Conservation (phyloP, 1,140 invertebrate genomes). For the Solenopsis fugax region DNA sequence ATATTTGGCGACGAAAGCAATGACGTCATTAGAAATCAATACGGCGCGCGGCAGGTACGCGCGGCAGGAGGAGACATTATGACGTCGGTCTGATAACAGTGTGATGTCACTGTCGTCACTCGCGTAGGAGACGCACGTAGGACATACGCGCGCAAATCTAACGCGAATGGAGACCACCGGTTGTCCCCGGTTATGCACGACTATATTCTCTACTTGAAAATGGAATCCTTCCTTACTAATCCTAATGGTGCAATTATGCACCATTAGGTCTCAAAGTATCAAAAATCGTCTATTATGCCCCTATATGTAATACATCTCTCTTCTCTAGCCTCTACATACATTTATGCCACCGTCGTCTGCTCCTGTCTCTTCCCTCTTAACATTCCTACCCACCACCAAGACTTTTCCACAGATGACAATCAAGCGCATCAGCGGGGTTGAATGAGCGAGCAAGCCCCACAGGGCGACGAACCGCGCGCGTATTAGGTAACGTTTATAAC, state of each 20-base stretch:
- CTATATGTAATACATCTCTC: no score
- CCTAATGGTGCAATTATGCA: no score
- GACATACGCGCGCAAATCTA: background rate
- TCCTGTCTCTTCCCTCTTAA: constrained; percentile 5
- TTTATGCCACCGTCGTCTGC: background rate
- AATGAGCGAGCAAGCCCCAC: constrained; percentile 37
- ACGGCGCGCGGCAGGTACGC: background rate
- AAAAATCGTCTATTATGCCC: no score
- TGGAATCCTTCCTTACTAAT: background rate
- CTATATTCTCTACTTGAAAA: background rate
- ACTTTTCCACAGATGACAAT: constrained; percentile 62
- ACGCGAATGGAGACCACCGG: background rate
- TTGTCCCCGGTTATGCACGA: background rate
- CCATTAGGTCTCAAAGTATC: no score
- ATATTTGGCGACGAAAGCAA: constrained; percentile 3
- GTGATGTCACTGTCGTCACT: constrained; percentile 31
- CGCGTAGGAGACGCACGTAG: background rate
- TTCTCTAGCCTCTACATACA: background rate
- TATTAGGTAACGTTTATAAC: constrained; percentile 64
- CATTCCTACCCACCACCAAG: background rate
- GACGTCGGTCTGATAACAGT: constrained; percentile 12
- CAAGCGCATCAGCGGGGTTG: constrained; percentile 37
- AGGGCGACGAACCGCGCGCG: constrained; percentile 67
- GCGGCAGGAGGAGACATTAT: constrained; percentile 10
- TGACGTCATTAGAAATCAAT: constrained; percentile 48